Evolutionary conservation across 2,113 vertebrate genomes (phyloP), one percentile per base, ranked within the genome.

Genomic region (Menura novaehollandiae): DNA sequence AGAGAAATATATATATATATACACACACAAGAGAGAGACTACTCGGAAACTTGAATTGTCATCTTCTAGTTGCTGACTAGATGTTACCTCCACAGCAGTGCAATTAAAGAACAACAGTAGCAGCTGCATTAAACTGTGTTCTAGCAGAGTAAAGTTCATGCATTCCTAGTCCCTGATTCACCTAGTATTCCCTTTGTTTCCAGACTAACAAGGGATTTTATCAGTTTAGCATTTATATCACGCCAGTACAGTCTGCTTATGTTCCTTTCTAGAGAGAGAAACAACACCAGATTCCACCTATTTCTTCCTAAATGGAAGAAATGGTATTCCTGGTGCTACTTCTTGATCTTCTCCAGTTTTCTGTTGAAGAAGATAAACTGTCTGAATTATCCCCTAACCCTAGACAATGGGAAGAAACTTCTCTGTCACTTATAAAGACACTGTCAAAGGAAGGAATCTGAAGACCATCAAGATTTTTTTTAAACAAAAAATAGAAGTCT

Each of bases 1-100:
- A 77, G 7, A 35, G 4, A 15, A 1, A 32, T 37, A 19, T 12
- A 30, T 2, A 51, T 6, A 22, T 9, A 64, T 1, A 23, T 0
- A 47, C 7, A 32, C 7, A n/a, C 44, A 71, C 22, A 33, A 22
- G 39, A 10, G 12, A 64, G 11, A 60, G 15, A 77, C 33, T 33
- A 33, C 16, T 43, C 43, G 53, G 16, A 86, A 91, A 56, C 27
- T 35, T 53, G 15, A 71, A 58, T 5, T 47, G 24, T 35, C 13
- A 46, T 32, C n/a, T 75, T 53, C 9, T 41, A 35, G 37, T 18
- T 75, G 28, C 43, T 88, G 26, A 20, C 32, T 43, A 71, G 51
- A 71, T 41, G 19, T 13, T 43, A 46, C 66, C 26, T 88, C n/a
- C 18, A 46, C 4, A 68, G 43, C 20, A 88, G 39, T 41, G 18